Base-by-base conservation (phyloP, 1,140 invertebrate species). In the Popillia japonica region DNA sequence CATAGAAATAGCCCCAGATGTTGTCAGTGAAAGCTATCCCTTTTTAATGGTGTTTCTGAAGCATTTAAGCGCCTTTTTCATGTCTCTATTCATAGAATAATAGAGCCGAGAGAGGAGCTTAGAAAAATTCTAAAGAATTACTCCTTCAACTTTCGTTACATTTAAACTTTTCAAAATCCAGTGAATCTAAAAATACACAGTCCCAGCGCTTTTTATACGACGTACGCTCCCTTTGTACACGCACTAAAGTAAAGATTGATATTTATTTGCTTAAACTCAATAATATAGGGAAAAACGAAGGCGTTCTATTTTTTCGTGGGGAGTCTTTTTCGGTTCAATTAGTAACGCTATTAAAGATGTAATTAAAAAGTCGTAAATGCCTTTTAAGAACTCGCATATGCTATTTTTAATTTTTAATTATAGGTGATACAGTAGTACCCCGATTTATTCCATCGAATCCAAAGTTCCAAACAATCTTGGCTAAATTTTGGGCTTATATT, bases 71-170 rank as follows among this genome's bases (percentile, higher is more conserved):
- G 61, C 61, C 61, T 64, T 64, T 64, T 27, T 64, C 61, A 64
- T 64, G 61, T 64, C 61, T 64, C 61, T 64, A 64, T 64, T 64
- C 61, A 64, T 64, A 64, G 61, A 64, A 64, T 64, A 64, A 64
- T 64, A 64, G 61, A 48, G 61, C 61, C 61, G 61, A 64, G 61
- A n/a, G n/a, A 48, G 61, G 61, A 20, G 20, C 61, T 64, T 64
- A 64, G 61, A 64, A 27, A 64, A 64, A 64, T 64, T 64, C 61
- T 64, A 64, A 64, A 64, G 61, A 20, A 64, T 64, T 64, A 64
- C 61, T 64, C 61, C 61, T 64, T 64, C 61, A 64, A 64, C 17
- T 64, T 64, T 22, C 6, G 61, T 64, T 64, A 64, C 61, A 22
- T 64, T 64, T 64, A 64, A 64, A 64, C 61, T 64, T 64, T 64